Evolutionary conservation across 2,888 invertebrate species (phyloP).

Genomic region (Drosophila koepferae): DNA sequence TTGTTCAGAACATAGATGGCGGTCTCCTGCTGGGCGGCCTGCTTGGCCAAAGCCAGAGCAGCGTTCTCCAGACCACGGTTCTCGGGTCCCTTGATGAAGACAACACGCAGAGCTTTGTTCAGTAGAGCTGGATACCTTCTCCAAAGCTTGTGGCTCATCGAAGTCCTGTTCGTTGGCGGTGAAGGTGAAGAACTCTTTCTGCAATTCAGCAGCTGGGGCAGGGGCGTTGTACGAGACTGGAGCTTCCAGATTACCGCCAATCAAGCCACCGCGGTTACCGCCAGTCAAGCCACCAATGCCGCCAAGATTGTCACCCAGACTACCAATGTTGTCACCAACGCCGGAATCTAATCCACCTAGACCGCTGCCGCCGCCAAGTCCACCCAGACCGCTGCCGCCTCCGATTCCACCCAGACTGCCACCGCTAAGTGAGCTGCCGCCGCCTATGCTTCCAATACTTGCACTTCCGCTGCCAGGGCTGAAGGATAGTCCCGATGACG

Average conservation of each 20-base stretch:
- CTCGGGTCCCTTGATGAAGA: constrained; percentile 81
- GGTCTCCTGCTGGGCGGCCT: constrained; percentile 80
- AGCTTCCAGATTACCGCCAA: constrained; percentile 35
- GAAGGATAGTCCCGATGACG: constrained; percentile 68
- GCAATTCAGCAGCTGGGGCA: constrained; percentile 59
- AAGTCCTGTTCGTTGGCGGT: constrained; percentile 78
- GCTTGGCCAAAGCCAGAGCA: constrained; percentile 73
- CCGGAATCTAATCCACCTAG: constrained; percentile 4
- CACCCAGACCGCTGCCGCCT: constrained; percentile 9
- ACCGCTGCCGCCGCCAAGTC: constrained; percentile 2
- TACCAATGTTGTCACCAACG: not conserved
- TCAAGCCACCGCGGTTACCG: constrained; percentile 20
- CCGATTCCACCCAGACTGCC: not conserved
- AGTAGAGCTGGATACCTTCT: constrained; percentile 54
- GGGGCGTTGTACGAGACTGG: constrained; percentile 62
- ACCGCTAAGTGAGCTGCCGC: constrained; percentile 14
- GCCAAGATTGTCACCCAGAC: constrained; percentile 1
- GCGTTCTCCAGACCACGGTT: constrained; percentile 77
- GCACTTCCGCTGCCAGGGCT: constrained; percentile 55
- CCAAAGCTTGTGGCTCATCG: constrained; percentile 59
- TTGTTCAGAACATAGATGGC: constrained; percentile 83
- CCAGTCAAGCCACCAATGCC: constrained; percentile 28
- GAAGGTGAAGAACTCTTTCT: constrained; percentile 77
- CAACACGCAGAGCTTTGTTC: constrained; percentile 75
- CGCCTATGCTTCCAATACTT: constrained; percentile 16